phyloP scores from a whole-genome alignment of 2,888 invertebrate species.

The Coelinius sp. region DNA sequence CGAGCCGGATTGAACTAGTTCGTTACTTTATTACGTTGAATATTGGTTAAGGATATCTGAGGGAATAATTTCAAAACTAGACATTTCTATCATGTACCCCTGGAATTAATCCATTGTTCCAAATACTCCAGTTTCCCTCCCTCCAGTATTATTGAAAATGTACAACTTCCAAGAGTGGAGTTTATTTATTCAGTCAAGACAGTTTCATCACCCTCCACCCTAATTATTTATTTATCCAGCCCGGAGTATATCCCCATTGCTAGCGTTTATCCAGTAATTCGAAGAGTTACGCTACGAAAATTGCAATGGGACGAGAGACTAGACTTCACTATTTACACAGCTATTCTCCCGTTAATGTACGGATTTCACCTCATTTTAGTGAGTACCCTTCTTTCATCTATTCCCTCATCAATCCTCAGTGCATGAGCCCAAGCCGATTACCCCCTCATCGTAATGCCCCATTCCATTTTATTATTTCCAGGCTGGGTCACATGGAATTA shows the following conservation, averaged over 20 bases:
- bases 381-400: not conserved
- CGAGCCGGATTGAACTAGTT: not conserved
- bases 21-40: too few species aligned
- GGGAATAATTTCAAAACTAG: not conserved
- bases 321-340: not conserved
- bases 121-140: not conserved
- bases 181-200: constrained; percentile 7
- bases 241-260: constrained; percentile 2
- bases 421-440: not conserved
- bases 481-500: not conserved
- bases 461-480: constrained; percentile 11
- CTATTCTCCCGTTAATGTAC: constrained; percentile 1
- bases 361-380: constrained; percentile 5
- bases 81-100: not conserved
- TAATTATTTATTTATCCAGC: constrained; percentile 16
- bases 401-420: not conserved
- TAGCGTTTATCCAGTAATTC: constrained; percentile 2
- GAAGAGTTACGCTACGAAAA: constrained; percentile 12
- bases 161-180: not conserved
- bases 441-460: not conserved
- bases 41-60: too few species aligned
- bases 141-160: constrained; percentile 5
- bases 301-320: not conserved
- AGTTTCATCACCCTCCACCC: not conserved
- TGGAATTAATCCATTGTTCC: not conserved